phyloP scores from a whole-genome alignment of 2,113 vertebrate species.

The Pluvianellus socialis region DNA sequence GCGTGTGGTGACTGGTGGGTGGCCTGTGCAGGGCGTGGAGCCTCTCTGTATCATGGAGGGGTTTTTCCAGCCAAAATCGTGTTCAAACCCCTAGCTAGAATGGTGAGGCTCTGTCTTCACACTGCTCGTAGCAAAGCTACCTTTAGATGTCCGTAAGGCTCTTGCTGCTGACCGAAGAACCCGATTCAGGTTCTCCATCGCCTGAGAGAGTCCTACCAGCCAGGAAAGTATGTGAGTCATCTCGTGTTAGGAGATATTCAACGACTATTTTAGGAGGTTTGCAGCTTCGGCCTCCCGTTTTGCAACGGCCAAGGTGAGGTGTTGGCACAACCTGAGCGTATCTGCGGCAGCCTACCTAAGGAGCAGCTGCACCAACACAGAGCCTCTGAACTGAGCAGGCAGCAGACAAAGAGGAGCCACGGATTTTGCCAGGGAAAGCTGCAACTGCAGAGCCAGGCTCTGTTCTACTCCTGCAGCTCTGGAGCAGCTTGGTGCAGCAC shows the following conservation, averaged over 20 bases:
- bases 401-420: background rate
- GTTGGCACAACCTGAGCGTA: background rate
- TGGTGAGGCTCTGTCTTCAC: background rate
- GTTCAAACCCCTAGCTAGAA: background rate
- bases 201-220: background rate
- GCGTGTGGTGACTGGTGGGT: background rate
- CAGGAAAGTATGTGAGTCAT: background rate
- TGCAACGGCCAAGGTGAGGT: background rate
- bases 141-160: background rate
- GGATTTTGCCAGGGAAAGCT: background rate
- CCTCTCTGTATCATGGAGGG: background rate
- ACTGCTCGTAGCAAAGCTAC: background rate
- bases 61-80: background rate
- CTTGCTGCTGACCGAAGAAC: background rate
- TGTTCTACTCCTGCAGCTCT: background rate
- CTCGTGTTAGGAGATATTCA: background rate
- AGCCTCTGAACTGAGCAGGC: background rate
- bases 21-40: background rate
- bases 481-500: background rate
- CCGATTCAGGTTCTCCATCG: background rate
- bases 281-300: background rate
- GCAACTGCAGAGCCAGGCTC: background rate
- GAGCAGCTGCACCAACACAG: background rate
- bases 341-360: background rate
- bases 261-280: background rate